phyloP scores from a whole-genome alignment of 2,113 vertebrate species.

The rabbit (Oryctolagus cuniculus) region DNA sequence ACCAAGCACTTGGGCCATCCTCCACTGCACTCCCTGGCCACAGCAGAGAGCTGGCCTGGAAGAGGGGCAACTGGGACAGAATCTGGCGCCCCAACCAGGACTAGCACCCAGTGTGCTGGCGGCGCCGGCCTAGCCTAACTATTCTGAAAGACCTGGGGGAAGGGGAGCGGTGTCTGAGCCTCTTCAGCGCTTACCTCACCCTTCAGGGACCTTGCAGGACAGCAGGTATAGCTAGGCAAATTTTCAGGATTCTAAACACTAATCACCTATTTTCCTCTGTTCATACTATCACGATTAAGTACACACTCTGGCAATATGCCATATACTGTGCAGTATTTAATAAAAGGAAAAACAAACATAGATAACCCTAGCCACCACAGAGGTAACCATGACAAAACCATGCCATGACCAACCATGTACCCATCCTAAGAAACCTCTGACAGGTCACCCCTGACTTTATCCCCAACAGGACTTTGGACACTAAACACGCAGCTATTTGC shows the following conservation, averaged over 20 bases:
- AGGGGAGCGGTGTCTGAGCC: background rate
- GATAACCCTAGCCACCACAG: background rate
- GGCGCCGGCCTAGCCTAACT: no score
- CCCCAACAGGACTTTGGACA: background rate
- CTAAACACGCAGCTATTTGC: background rate
- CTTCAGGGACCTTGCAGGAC: background rate
- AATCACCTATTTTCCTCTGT: background rate
- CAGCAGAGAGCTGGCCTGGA: no score
- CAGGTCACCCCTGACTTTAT: background rate
- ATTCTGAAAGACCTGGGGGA: background rate
- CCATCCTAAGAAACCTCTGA: background rate
- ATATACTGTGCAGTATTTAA: background rate
- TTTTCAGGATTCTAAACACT: background rate
- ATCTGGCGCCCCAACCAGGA: no score
- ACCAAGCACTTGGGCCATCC: no score
- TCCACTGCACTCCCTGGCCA: no score
- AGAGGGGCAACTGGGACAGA: no score
- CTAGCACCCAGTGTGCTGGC: no score
- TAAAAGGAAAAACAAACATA: background rate
- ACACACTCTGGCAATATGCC: background rate
- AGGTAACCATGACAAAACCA: background rate
- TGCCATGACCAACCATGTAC: background rate
- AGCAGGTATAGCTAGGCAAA: background rate
- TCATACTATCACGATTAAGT: background rate
- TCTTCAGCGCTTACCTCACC: background rate